Conservation (phyloP, 2,113 vertebrate genomes). For the Corythornis madagascariensis region DNA sequence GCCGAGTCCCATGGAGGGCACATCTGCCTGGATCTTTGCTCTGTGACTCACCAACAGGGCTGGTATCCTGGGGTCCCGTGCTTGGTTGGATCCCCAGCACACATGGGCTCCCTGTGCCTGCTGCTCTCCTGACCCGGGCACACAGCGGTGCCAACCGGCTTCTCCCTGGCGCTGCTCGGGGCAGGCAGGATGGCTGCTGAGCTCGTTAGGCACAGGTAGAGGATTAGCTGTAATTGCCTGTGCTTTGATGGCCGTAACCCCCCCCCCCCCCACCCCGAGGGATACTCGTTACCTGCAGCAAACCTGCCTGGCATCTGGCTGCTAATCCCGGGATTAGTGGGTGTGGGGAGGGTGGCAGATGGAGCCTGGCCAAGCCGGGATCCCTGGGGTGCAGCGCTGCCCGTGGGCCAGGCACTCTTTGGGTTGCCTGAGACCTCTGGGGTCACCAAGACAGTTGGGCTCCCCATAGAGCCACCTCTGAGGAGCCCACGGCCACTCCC, state of each 20-base stretch:
- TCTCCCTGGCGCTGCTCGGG: accelerated
- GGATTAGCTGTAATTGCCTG: neutral
- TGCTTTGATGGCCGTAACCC: neutral
- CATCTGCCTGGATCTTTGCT: neutral
- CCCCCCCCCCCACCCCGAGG: neutral
- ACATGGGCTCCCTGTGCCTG: neutral
- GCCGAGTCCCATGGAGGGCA: accelerated
- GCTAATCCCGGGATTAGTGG: slow-evolving; percentile 32
- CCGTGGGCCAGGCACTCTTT: accelerated
- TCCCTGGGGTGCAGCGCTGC: neutral
- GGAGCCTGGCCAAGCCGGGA: neutral
- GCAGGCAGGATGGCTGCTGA: accelerated
- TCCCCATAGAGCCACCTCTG: accelerated
- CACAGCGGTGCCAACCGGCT: accelerated
- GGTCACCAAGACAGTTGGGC: neutral
- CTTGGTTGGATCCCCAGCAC: neutral
- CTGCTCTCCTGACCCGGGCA: neutral
- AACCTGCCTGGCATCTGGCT: neutral
- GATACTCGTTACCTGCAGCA: slow-evolving; percentile 10
- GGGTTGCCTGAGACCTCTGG: neutral
- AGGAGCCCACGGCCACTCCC: accelerated
- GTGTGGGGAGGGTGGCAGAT: neutral
- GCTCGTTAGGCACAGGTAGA: neutral
- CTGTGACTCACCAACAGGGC: accelerated
- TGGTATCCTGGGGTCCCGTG: accelerated